Evolutionary conservation across 2,888 invertebrate species (phyloP).

Genomic region (Quadroppia sp.): DNA sequence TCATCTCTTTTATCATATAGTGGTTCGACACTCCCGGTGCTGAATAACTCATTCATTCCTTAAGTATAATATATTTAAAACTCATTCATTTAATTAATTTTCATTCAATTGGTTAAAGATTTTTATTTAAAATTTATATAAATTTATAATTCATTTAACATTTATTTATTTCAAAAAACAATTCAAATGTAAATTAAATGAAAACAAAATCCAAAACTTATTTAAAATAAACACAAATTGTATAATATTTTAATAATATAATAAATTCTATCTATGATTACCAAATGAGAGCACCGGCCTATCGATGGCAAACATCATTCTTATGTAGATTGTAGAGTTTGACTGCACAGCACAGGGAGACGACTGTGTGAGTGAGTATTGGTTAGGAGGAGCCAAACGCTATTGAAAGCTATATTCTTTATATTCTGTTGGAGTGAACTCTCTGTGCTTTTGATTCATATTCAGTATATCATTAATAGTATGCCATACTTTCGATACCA

Average conservation of each 20-base stretch:
- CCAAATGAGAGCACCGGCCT: too few relatives aligned
- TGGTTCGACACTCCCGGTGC: constrained; percentile 34
- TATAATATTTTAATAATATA: too few relatives aligned
- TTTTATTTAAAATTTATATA: background rate
- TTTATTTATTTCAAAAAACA: background rate
- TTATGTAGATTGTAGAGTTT: too few relatives aligned
- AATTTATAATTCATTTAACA: background rate
- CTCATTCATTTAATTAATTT: background rate
- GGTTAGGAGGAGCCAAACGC: background rate
- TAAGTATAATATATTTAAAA: background rate
- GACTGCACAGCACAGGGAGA: too few relatives aligned
- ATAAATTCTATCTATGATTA: too few relatives aligned
- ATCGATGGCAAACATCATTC: too few relatives aligned
- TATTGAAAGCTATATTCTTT: background rate
- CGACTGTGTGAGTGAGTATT: too few relatives aligned
- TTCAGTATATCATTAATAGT: too few relatives aligned
- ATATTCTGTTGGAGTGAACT: background rate
- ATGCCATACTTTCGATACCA: background rate
- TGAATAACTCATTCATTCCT: background rate
- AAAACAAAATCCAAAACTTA: background rate
- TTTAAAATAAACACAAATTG: too few relatives aligned
- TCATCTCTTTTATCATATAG: constrained; percentile 25
- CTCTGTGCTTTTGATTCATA: background rate
- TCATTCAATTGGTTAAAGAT: background rate
- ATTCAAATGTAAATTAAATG: background rate